phyloP scores from a whole-genome alignment of 2,113 vertebrate species.

The Chrysemys picta region DNA sequence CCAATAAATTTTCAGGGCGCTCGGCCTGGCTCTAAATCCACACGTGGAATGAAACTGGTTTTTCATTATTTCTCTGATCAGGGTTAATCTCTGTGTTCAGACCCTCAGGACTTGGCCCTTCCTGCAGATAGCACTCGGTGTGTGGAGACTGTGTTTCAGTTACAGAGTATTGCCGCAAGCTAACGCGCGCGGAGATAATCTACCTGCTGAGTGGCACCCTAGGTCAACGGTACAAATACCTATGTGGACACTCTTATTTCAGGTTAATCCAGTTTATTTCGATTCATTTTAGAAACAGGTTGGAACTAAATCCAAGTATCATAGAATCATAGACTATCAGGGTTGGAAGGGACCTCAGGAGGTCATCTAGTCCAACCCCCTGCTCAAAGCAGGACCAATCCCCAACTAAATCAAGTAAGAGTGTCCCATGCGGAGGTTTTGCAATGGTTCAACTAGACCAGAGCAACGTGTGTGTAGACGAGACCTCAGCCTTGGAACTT shows the following conservation, averaged over 20 bases:
- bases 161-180: fast-evolving
- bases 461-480: background rate
- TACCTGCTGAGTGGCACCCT: background rate
- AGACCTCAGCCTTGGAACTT: background rate
- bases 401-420: background rate
- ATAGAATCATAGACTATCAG: too few species aligned
- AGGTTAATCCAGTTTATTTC: background rate
- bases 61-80: background rate
- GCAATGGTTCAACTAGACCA: background rate
- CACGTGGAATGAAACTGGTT: background rate
- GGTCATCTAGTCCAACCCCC: too few species aligned
- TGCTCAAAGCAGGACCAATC: too few species aligned
- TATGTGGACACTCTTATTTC: background rate
- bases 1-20: background rate
- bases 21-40: background rate
- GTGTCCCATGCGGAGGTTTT: background rate
- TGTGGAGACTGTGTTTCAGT: background rate
- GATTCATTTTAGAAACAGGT: background rate
- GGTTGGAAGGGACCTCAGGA: too few species aligned
- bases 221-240: background rate
- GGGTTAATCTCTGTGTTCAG: background rate
- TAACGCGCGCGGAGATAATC: fast-evolving
- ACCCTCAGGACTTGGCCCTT: fast-evolving
- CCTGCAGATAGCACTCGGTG: background rate
- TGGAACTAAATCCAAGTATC: background rate